phyloP scores from a whole-genome alignment of 2,113 vertebrate genomes.

The Anguilla japonica region DNA sequence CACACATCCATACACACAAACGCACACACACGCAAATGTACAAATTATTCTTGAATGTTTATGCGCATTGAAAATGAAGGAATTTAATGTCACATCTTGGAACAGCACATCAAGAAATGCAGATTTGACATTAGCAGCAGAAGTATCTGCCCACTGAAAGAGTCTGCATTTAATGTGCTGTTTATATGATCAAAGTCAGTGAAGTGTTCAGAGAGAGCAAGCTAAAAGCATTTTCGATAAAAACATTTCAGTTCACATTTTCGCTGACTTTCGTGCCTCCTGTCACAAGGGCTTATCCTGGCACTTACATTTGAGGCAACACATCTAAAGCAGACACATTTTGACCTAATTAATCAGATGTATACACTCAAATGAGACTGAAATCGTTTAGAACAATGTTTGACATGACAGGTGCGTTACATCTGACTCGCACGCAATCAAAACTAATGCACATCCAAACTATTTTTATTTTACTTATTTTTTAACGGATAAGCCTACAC shows the following conservation, averaged over 20 bases:
- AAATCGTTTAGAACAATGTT: background rate
- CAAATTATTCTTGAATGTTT: background rate
- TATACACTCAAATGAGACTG: background rate
- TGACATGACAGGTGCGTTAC: background rate
- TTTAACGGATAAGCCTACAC: background rate
- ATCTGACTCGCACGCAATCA: background rate
- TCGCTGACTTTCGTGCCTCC: background rate
- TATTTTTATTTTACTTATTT: background rate
- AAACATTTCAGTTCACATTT: background rate
- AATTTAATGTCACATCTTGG: background rate
- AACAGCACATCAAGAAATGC: background rate
- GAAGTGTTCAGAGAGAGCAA: background rate
- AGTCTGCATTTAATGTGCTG: background rate
- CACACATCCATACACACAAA: no score
- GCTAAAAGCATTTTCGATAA: background rate
- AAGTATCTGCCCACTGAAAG: background rate
- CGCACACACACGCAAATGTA: background rate
- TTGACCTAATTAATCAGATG: slow-evolving; percentile 1
- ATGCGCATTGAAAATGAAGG: background rate
- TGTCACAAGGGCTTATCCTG: background rate
- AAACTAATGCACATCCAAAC: background rate
- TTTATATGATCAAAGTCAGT: slow-evolving; percentile 1
- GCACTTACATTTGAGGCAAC: background rate
- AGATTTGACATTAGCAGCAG: background rate
- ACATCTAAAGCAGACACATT: background rate